A percentile compares a stretch with the other conserved stretches of the same genome.
Evolutionary conservation across 1,140 invertebrate species (phyloP).

Genomic region (Marisa cornuarietis): DNA sequence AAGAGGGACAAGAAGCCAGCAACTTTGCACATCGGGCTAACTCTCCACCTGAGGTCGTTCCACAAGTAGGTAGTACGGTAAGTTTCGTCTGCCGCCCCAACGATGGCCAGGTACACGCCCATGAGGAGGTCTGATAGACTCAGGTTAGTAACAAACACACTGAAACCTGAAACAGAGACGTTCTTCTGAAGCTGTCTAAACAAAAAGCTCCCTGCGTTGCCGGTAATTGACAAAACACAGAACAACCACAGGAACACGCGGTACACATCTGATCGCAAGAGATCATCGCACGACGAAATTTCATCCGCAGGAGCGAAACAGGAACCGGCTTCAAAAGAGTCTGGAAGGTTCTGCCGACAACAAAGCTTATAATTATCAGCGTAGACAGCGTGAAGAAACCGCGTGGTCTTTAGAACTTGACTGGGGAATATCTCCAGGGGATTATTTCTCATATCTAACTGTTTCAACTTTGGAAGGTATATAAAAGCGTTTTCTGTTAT

Average conservation of each 20-base stretch:
- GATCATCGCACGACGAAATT: constrained; percentile 45
- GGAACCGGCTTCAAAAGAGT: constrained; percentile 24
- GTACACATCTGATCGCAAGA: constrained; percentile 36
- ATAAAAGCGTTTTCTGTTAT: background rate
- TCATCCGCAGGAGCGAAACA: constrained; percentile 38
- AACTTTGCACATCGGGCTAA: constrained; percentile 39
- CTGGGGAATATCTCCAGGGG: background rate
- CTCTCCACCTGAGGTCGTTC: constrained; percentile 44
- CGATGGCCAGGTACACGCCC: constrained; percentile 57
- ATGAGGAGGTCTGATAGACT: constrained; percentile 54
- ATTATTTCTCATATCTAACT: background rate
- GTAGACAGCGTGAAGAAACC: constrained; percentile 11
- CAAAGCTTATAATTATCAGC: constrained; percentile 43
- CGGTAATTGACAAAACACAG: constrained; percentile 32
- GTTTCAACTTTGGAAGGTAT: background rate
- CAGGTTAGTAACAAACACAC: constrained; percentile 50
- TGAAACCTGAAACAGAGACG: constrained; percentile 24
- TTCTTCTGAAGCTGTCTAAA: constrained; percentile 27
- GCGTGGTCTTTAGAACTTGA: constrained; percentile 22
- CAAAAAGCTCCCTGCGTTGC: constrained; percentile 39
- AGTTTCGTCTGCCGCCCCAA: constrained; percentile 35
- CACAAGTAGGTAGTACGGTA: constrained; percentile 43
- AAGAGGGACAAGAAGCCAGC: constrained; percentile 51
- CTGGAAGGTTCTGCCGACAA: constrained; percentile 31
- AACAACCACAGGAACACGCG: constrained; percentile 46